Conservation (phyloP, 2,113 vertebrate species). For the Antigone vipio region DNA sequence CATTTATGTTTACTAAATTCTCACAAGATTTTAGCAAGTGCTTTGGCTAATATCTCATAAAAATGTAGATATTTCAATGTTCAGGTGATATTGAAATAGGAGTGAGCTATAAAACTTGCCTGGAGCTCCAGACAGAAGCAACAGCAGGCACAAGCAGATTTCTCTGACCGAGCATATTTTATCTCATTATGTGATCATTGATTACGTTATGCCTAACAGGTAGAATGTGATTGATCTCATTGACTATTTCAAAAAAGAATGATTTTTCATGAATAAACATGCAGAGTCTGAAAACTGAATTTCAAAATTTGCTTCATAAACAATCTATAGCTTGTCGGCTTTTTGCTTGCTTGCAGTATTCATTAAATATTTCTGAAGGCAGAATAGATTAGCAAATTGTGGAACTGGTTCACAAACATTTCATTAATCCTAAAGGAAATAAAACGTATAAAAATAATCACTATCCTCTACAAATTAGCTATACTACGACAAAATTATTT, state of each 20-base stretch:
- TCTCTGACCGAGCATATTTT: neutral
- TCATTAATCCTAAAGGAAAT: neutral
- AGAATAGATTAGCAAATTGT: neutral
- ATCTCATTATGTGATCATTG: neutral
- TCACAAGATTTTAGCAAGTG: neutral
- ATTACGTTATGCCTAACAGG: conserved; percentile 12
- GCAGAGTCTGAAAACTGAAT: neutral
- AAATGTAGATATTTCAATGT: neutral
- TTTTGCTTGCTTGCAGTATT: neutral
- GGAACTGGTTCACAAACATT: neutral
- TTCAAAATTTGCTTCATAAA: neutral
- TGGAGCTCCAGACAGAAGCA: neutral
- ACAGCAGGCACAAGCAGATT: neutral
- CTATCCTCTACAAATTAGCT: neutral
- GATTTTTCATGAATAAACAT: neutral
- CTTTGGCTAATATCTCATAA: neutral
- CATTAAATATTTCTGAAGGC: neutral
- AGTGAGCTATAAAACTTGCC: neutral
- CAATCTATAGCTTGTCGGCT: neutral
- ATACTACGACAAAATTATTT: conserved; percentile 18
- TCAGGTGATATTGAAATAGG: neutral
- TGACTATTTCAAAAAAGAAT: neutral
- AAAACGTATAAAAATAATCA: neutral
- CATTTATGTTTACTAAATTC: neutral
- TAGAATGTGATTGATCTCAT: neutral